Evolutionary conservation across 2,888 invertebrate species (phyloP).

Genomic region (Eudemis profundana): DNA sequence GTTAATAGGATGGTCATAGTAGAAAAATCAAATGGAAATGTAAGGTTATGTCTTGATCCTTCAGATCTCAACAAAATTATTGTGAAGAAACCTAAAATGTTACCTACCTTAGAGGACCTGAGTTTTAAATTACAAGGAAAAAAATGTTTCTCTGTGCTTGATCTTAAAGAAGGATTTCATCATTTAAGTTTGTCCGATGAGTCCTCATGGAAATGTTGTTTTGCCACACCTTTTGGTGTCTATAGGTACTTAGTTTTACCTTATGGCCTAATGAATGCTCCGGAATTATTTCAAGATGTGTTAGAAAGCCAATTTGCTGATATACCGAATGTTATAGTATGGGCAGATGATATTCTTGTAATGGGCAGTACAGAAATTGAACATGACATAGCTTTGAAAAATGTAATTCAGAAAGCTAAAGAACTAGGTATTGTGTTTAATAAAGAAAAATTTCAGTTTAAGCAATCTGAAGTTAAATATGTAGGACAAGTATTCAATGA

Average conservation of each 20-base stretch:
- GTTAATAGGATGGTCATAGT: slow-evolving; percentile 44
- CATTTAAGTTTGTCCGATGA: slow-evolving; percentile 26
- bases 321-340: slow-evolving; percentile 4
- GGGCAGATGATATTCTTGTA: slow-evolving; percentile 6
- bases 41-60: slow-evolving; percentile 37
- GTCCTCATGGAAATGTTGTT: slow-evolving; percentile 17
- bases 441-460: slow-evolving; percentile 45
- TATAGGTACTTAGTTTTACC: slow-evolving; percentile 5
- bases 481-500: slow-evolving; percentile 43
- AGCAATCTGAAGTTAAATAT: slow-evolving; percentile 44
- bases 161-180: slow-evolving; percentile 46
- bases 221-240: slow-evolving; percentile 6
- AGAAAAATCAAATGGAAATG: slow-evolving; percentile 37
- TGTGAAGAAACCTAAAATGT: slow-evolving; percentile 45
- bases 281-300: slow-evolving; percentile 13
- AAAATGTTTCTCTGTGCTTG: slow-evolving; percentile 44
- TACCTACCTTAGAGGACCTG: slow-evolving; percentile 44
- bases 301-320: background rate
- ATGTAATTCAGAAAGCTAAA: slow-evolving; percentile 28
- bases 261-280: slow-evolving; percentile 13
- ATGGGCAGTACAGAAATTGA: slow-evolving; percentile 9
- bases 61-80: slow-evolving; percentile 45
- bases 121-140: slow-evolving; percentile 42
- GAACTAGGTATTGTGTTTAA: slow-evolving; percentile 40
- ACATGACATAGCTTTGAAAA: slow-evolving; percentile 8